Evolutionary conservation across 1,140 invertebrate species (phyloP), one percentile per base, ranked within the genome.

Genomic region (Vollenhovia emeryi): DNA sequence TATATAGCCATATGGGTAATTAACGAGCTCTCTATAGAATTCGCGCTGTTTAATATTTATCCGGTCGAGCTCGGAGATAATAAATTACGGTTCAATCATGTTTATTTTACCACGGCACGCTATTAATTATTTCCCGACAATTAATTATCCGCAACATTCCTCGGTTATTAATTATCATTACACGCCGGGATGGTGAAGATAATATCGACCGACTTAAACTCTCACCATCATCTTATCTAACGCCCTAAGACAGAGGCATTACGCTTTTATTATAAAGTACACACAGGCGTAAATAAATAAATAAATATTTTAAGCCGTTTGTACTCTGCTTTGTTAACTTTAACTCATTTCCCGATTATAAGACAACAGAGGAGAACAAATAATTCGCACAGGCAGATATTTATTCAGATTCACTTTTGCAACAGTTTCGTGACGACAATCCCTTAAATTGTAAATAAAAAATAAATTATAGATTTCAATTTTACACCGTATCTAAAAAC

Each of bases 91-190:
- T 57, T 60, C 75, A 62, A 88, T 85, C 75, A 60, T 82, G 62
- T 87, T 87, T 85, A 82, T 86, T 89, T 82, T 82, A 85, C 45
- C 75, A 11, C 55, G 50, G 1, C 8, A 21, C 8, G 43, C 86
- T 45, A 88, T 87, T 87, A 88, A 87, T 87, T 87, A 87, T 86
- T 87, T 84, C 45, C 76, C 62, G 24, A 45, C 85, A 33, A 87
- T 88, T 88, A 88, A 88, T 89, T 89, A 89, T 79, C 76, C 40
- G 68, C 78, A 62, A 59, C 68, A 76, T 87, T 76, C 62, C 82
- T 69, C 33, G 76, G 69, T 24, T 84, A 90, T 89, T 90, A 89
- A 90, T 87, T 87, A 90, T 80, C 85, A 69, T 89, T 89, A 89
- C 62, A 1, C 33, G 79, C 36, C 27, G 24, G 18, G 36, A 21